phyloP scores from a whole-genome alignment of 2,113 vertebrate species.

The Malurus elegans region DNA sequence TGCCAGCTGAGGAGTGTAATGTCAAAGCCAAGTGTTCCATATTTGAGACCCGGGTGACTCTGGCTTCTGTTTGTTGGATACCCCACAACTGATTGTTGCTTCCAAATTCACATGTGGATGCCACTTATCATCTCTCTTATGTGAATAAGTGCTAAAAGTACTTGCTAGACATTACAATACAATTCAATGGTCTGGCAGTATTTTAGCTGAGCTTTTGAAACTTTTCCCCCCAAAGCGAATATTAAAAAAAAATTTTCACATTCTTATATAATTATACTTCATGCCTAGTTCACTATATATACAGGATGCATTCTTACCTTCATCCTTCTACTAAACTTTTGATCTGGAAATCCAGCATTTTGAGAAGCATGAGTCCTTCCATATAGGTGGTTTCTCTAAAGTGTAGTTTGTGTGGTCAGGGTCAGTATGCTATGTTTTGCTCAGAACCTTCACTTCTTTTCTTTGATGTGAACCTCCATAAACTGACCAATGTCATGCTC shows the following conservation, averaged over 20 bases:
- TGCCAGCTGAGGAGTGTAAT: background rate
- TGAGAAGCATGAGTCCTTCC: background rate
- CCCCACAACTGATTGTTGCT: background rate
- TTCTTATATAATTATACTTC: background rate
- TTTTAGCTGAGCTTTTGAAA: background rate
- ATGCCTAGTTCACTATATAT: background rate
- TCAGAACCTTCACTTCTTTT: background rate
- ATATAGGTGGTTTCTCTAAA: rapidly evolving
- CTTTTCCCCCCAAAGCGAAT: background rate
- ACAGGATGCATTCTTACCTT: background rate
- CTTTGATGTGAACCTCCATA: background rate
- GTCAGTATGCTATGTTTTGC: background rate
- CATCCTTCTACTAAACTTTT: background rate
- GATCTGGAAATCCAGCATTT: background rate
- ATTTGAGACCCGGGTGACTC: background rate
- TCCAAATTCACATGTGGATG: background rate
- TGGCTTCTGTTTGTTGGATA: background rate
- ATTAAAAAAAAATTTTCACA: background rate
- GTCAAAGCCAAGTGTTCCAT: background rate
- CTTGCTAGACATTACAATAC: background rate
- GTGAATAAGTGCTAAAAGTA: background rate
- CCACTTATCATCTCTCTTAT: background rate
- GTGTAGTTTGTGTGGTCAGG: background rate
- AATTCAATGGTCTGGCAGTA: background rate
- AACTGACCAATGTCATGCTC: background rate